Conservation (phyloP, 2,888 invertebrate genomes). For the Apantesis nais region DNA sequence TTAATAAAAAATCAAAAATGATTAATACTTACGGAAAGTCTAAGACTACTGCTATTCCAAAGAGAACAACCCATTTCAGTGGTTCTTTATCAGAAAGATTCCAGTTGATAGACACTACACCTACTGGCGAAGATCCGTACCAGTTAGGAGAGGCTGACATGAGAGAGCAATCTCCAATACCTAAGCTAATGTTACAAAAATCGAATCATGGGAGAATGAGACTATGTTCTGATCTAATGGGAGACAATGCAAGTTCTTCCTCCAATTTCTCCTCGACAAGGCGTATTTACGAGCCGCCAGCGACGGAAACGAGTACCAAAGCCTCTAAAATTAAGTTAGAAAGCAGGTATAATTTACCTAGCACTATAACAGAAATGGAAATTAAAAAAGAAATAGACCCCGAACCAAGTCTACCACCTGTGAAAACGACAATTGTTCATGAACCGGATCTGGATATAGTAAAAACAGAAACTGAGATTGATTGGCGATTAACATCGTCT, state of each 20-base stretch:
- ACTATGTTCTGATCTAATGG: constrained; percentile 56
- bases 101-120: constrained; percentile 76
- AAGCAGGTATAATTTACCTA: constrained; percentile 54
- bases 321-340: constrained; percentile 49
- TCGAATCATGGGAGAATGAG: constrained; percentile 68
- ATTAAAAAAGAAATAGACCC: constrained; percentile 12
- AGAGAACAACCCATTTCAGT: constrained; percentile 62
- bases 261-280: constrained; percentile 24
- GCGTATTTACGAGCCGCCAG: constrained; percentile 63
- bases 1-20: constrained; percentile 74
- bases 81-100: constrained; percentile 75
- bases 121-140: constrained; percentile 79
- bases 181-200: constrained; percentile 77
- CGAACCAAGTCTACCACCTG: constrained; percentile 3
- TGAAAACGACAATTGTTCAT: constrained; percentile 54
- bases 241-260: constrained; percentile 45
- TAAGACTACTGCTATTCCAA: constrained; percentile 51
- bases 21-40: constrained; percentile 72
- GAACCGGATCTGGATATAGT: constrained; percentile 64
- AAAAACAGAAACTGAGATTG: constrained; percentile 65
- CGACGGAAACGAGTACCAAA: constrained; percentile 51
- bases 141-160: constrained; percentile 79
- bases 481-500: constrained; percentile 62
- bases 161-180: constrained; percentile 80
- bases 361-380: constrained; percentile 50